phyloP scores from a whole-genome alignment of 1,140 invertebrate genomes.

The Drosophila lacteicornis region DNA sequence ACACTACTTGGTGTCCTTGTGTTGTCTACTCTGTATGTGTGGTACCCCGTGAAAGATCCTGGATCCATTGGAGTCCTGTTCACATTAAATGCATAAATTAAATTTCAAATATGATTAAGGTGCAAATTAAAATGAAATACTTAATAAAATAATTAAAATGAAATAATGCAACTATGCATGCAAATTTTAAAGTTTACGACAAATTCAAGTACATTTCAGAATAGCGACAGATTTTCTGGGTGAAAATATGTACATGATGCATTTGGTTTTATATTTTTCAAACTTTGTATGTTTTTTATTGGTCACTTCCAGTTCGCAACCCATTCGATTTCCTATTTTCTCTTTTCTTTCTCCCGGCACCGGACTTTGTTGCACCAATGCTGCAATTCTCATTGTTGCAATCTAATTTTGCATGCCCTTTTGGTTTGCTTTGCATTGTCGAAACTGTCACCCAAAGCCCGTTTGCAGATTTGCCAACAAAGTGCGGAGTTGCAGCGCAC shows the following conservation, averaged over 20 bases:
- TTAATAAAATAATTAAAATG: too few species aligned
- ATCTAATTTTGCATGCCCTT: conserved; percentile 54
- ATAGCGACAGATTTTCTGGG: background rate
- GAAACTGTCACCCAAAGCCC: conserved; percentile 43
- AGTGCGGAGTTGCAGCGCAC: conserved; percentile 12
- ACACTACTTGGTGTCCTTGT: conserved; percentile 19
- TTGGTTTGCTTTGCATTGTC: conserved; percentile 22
- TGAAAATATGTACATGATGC: background rate
- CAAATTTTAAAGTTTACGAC: background rate
- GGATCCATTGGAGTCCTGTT: too few species aligned
- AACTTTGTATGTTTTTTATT: background rate
- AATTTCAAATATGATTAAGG: background rate
- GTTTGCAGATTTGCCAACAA: conserved; percentile 17
- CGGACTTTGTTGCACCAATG: conserved; percentile 26
- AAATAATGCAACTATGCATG: background rate
- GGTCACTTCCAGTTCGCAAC: background rate
- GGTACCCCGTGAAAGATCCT: background rate
- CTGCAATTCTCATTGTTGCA: conserved; percentile 46
- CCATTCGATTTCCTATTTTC: conserved; percentile 1
- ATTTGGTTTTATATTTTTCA: background rate
- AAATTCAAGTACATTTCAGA: background rate
- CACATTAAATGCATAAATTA: background rate
- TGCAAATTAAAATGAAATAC: too few species aligned
- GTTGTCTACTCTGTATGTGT: background rate
- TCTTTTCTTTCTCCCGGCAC: background rate